phyloP scores from a whole-genome alignment of 2,113 vertebrate genomes.

The Chascanopsetta lugubris region DNA sequence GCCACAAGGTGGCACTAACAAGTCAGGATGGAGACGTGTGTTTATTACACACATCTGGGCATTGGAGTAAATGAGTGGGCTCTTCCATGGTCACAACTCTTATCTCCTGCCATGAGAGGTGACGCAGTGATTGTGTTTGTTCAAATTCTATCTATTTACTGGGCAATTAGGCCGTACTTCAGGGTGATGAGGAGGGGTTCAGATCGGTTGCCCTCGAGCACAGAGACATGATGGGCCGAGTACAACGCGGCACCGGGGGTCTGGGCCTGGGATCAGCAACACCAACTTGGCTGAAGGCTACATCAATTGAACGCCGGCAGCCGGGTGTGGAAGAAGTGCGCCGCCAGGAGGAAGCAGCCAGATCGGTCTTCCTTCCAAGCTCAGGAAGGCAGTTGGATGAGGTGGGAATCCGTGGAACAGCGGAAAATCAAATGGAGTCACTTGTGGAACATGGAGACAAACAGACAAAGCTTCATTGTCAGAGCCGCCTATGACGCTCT shows the following conservation, averaged over 20 bases:
- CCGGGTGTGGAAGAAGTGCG: background rate
- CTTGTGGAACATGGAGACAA: background rate
- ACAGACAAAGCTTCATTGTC: background rate
- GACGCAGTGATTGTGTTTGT: conserved; percentile 5
- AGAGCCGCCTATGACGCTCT: background rate
- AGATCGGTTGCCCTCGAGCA: too few species aligned
- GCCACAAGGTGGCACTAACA: conserved; percentile 23
- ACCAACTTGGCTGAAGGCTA: background rate
- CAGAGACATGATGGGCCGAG: background rate
- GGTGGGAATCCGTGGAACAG: background rate
- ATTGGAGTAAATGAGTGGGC: background rate
- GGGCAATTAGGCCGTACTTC: too few species aligned
- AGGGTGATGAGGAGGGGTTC: background rate
- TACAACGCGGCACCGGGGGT: background rate
- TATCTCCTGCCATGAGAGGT: background rate
- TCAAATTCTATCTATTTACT: background rate
- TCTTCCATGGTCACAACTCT: background rate
- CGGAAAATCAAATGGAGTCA: background rate
- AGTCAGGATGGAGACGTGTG: background rate
- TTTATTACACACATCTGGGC: too few species aligned
- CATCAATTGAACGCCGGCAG: background rate
- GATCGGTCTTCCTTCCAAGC: background rate
- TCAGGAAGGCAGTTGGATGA: background rate
- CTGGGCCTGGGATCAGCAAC: background rate
- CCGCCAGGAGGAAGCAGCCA: conserved; percentile 16